These are phyloP conservation scores for Gymnodraco acuticeps DNA, from an alignment of 2,797 vertebrate species.

Conservation along the genomic window DNA sequence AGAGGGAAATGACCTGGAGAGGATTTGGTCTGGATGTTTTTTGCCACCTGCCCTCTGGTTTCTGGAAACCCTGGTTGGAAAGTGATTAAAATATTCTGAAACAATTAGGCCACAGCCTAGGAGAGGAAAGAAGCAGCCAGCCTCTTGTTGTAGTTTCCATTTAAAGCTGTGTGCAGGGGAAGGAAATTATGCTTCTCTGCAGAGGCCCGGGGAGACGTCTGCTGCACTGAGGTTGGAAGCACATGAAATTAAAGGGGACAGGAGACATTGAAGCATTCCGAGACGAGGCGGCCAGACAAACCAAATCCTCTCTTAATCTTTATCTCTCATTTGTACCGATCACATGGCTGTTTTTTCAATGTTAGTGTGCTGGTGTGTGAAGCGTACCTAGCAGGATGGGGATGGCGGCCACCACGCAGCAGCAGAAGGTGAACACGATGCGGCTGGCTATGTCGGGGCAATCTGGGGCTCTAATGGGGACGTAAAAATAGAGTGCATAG, in stretches of 20 bases:
- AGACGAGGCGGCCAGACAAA: slow-evolving; percentile 71
- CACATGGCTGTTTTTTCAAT: slow-evolving; percentile 9
- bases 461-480: slow-evolving; percentile 77
- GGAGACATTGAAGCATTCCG: slow-evolving; percentile 71
- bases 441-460: slow-evolving; percentile 76
- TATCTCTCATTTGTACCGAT: slow-evolving; percentile 45
- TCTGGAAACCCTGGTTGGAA: slow-evolving; percentile 40
- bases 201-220: slow-evolving; percentile 63
- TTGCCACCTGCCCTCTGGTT: slow-evolving; percentile 43
- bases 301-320: slow-evolving; percentile 70
- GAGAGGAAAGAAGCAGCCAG: slow-evolving; percentile 50
- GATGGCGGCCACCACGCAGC: slow-evolving; percentile 77
- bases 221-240: slow-evolving; percentile 60
- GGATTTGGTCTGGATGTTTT: slow-evolving; percentile 29
- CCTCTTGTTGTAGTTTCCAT: slow-evolving; percentile 74
- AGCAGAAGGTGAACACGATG: slow-evolving; percentile 79
- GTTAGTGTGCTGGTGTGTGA: slow-evolving; percentile 44
- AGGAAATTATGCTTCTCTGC: slow-evolving; percentile 70
- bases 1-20: slow-evolving; percentile 36
- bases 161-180: slow-evolving; percentile 68
- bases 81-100: slow-evolving; percentile 61
- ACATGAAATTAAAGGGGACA: slow-evolving; percentile 74
- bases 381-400: slow-evolving; percentile 82
- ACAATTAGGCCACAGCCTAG: slow-evolving; percentile 72
- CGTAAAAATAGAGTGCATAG: slow-evolving; percentile 81